A percentile compares a stretch with the other conserved stretches of the same genome.
Evolutionary conservation across 2,888 invertebrate species (phyloP).

Genomic region (Thecocarcelia acutangulata): DNA sequence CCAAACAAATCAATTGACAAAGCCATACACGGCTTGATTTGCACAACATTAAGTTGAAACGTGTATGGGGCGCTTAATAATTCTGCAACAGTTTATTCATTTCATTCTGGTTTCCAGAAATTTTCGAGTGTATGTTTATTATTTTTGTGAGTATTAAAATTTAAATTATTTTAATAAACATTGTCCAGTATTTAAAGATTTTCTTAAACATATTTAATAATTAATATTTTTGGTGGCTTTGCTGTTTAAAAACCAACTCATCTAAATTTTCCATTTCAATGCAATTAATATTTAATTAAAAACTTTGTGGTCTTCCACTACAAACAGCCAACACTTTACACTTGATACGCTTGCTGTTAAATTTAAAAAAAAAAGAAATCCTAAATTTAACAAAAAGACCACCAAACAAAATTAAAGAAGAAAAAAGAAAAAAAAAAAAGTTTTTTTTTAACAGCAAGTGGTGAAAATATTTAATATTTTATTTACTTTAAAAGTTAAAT

Average conservation of each 20-base stretch:
- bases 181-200: no score
- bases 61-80: no score
- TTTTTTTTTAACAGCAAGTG: not conserved
- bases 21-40: no score
- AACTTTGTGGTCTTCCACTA: conserved; percentile 5
- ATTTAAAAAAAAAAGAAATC: conserved; percentile 8
- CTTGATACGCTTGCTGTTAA: not conserved
- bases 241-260: not conserved
- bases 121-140: no score
- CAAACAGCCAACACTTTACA: conserved; percentile 21
- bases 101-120: no score
- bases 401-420: conserved; percentile 18
- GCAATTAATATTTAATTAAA: conserved; percentile 44
- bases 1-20: no score
- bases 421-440: not conserved
- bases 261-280: conserved; percentile 12
- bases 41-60: no score
- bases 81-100: no score
- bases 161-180: no score
- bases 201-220: no score
- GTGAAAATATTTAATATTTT: conserved; percentile 47
- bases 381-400: conserved; percentile 9
- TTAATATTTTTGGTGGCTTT: not conserved
- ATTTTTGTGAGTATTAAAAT: not conserved
- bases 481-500: conserved; percentile 51